Evolutionary conservation across 2,888 invertebrate genomes (phyloP).

Genomic region (Cerceris rybyensis): DNA sequence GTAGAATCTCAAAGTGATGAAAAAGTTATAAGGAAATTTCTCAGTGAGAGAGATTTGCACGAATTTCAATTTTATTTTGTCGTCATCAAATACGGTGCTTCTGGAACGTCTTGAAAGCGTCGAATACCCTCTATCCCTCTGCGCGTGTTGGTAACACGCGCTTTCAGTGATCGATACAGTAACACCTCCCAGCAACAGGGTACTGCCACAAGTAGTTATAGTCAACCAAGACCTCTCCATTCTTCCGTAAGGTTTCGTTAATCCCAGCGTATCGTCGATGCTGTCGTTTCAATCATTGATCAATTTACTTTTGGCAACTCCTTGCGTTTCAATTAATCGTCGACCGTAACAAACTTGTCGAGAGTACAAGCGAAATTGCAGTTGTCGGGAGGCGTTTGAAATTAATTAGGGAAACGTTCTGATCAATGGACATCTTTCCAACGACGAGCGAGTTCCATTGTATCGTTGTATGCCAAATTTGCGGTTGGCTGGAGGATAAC

Average conservation of each 20-base stretch:
- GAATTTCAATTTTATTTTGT: constrained; percentile 24
- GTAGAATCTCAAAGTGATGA: no score
- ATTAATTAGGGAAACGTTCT: background rate
- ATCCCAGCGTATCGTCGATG: background rate
- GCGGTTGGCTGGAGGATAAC: no score
- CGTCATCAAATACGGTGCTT: constrained; percentile 32
- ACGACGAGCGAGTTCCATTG: no score
- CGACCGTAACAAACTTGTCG: background rate
- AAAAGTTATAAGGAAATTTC: no score
- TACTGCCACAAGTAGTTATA: constrained; percentile 68
- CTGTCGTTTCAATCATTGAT: background rate
- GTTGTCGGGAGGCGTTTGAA: background rate
- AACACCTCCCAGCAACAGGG: constrained; percentile 79
- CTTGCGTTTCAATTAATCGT: background rate
- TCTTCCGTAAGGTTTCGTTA: constrained; percentile 48
- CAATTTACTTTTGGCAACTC: background rate
- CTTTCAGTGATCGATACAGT: constrained; percentile 76
- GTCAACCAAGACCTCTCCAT: constrained; percentile 57
- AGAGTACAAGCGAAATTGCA: background rate
- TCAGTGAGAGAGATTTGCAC: background rate
- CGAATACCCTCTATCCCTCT: constrained; percentile 44
- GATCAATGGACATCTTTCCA: no score
- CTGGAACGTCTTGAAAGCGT: constrained; percentile 39
- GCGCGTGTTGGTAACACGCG: constrained; percentile 66
- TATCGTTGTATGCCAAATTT: no score